A percentile compares a stretch with the other conserved stretches of the same genome.
Conservation (phyloP, 2,797 vertebrate genomes). For the Sarcoramphus papa region DNA sequence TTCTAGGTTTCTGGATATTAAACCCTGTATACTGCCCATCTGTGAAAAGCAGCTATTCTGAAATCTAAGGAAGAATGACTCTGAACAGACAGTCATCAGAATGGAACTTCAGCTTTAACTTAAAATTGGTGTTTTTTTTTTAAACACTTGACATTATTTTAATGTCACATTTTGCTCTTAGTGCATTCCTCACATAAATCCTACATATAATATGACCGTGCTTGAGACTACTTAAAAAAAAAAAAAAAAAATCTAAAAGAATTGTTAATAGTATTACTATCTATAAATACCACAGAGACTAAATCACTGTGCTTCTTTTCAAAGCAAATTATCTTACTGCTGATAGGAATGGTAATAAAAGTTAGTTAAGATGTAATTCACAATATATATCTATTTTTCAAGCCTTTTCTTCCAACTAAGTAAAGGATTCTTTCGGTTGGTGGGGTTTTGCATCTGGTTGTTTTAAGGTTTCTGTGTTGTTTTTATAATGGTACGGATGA, state of each 20-base stretch:
- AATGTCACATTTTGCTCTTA: background rate
- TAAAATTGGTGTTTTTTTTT: background rate
- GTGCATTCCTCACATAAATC: background rate
- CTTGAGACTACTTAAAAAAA: background rate
- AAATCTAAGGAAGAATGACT: background rate
- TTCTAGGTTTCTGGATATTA: background rate
- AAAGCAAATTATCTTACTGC: background rate
- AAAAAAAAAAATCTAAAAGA: background rate
- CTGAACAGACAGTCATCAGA: background rate
- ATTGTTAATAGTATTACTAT: background rate
- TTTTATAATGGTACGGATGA: background rate
- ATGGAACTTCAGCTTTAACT: background rate
- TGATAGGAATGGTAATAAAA: slow-evolving; percentile 10
- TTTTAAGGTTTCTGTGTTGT: background rate
- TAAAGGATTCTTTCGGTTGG: background rate
- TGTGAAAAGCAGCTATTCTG: background rate
- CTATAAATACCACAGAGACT: background rate
- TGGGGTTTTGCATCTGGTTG: background rate
- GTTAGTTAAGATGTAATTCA: slow-evolving; percentile 39
- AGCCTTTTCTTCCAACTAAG: background rate
- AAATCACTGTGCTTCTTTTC: slow-evolving; percentile 1
- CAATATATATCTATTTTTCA: background rate
- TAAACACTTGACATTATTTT: background rate
- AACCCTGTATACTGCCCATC: background rate
- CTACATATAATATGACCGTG: background rate